Evolutionary conservation across 2,888 invertebrate species (phyloP), one percentile per base, ranked within the genome.

Genomic region (Sabatieria punctata): DNA sequence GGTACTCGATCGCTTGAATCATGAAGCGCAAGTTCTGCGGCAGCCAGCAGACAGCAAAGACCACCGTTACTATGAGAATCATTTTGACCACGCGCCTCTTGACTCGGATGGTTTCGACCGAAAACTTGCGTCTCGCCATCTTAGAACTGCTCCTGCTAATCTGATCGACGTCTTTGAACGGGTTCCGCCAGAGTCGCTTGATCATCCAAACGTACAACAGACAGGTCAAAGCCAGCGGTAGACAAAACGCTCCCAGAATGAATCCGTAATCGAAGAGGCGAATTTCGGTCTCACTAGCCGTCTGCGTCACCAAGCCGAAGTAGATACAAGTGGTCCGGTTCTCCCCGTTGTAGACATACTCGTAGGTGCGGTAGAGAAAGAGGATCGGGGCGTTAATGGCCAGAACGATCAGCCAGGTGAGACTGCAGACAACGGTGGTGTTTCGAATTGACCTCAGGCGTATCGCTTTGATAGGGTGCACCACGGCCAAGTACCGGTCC

Each of bases 1-100:
- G 46, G 23, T 42, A n/a, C n/a, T n/a, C n/a, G n/a, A n/a, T n/a
- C n/a, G n/a, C n/a, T n/a, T n/a, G n/a, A n/a, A n/a, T 21, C 11
- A 66, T 54, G 46, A 65, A 63, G 24, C 62, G 57, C 11, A 85
- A 75, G 74, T 85, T 85, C 63, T 88, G 84, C 27, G 88, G 88
- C 60, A 81, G 78, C 86, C 86, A 88, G 70, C 85, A 85, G 41
- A 84, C 74, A 22, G 85, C 85, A 65, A 88, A 88, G 43, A 84
- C 83, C 44, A 82, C 15, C 2, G 43, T 43, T 2, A 43, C 43
- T 11, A 27, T 19, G 33, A 86, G 78, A 23, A 88, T 85, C 79
- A 88, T 80, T 53, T 83, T 74, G 13, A 86, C 88, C 33, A 85
- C 86, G 54, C 85, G 75, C 68, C 80, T 79, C 70, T 84, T 83